A percentile compares a stretch with the other conserved stretches of the same genome.
Evolutionary conservation across 2,797 vertebrate species (phyloP).

Genomic region (Odontamblyopus lacepedii): DNA sequence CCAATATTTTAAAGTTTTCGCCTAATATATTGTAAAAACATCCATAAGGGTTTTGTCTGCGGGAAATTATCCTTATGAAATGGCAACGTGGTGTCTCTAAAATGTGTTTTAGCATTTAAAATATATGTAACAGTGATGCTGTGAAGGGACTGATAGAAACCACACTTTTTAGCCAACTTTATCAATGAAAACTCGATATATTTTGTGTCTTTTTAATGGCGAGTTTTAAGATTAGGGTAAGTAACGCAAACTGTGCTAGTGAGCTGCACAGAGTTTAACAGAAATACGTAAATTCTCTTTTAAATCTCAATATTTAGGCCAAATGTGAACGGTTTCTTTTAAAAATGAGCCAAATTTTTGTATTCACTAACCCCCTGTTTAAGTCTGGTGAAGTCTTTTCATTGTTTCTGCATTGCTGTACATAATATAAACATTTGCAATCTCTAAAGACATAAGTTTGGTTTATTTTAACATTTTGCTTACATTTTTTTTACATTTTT

Average conservation of each 20-base stretch:
- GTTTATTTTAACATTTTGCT: constrained; percentile 57
- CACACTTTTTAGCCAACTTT: constrained; percentile 14
- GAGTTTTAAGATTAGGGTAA: constrained; percentile 44
- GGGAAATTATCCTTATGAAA: constrained; percentile 22
- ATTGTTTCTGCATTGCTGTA: constrained; percentile 68
- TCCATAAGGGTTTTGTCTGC: constrained; percentile 22
- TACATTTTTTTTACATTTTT: constrained; percentile 43
- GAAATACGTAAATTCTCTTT: constrained; percentile 43
- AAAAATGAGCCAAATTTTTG: constrained; percentile 58
- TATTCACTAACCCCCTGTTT: constrained; percentile 56
- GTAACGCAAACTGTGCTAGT: constrained; percentile 64
- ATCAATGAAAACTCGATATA: constrained; percentile 5
- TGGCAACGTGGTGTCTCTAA: constrained; percentile 49
- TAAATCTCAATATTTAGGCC: constrained; percentile 45
- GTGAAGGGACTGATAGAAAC: constrained; percentile 38
- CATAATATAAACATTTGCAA: constrained; percentile 69
- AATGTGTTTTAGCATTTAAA: constrained; percentile 80
- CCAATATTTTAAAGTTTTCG: constrained; percentile 8
- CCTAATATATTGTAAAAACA: constrained; percentile 25
- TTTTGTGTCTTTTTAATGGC: constrained; percentile 42
- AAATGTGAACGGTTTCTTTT: constrained; percentile 22
- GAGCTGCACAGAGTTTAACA: constrained; percentile 38
- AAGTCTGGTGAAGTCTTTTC: constrained; percentile 54
- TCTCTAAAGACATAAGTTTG: constrained; percentile 64
- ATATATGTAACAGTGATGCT: constrained; percentile 36